A percentile compares a stretch with the other conserved stretches of the same genome.
phyloP scores from a whole-genome alignment of 1,140 invertebrate genomes.

The Anastrepha ludens region DNA sequence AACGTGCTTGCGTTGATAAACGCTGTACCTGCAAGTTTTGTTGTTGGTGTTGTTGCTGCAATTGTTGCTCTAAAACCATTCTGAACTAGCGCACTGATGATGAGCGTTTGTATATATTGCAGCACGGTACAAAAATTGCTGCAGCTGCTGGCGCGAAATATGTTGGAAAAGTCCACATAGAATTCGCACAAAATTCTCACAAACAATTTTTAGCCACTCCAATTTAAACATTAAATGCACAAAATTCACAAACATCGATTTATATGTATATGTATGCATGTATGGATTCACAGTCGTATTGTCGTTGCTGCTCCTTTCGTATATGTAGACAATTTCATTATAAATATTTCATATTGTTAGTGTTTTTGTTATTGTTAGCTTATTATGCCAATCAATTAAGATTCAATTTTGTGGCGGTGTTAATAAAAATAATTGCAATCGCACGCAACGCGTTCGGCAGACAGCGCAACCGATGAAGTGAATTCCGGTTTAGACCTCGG shows the following conservation, averaged over 20 bases:
- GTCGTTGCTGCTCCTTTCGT: neutral
- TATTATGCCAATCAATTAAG: conserved; percentile 50
- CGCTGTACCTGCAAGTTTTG: conserved; percentile 52
- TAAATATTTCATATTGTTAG: conserved; percentile 31
- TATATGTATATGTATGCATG: neutral
- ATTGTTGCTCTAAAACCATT: conserved; percentile 71
- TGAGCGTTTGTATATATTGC: neutral
- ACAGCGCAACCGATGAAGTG: conserved; percentile 15
- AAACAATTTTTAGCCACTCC: neutral
- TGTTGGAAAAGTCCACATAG: neutral
- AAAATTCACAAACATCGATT: conserved; percentile 55
- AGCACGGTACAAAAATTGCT: conserved; percentile 21
- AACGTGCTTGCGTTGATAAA: conserved; percentile 1
- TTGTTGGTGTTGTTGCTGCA: conserved; percentile 55
- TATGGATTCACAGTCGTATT: neutral
- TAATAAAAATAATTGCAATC: conserved; percentile 49
- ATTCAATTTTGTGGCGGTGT: conserved; percentile 49
- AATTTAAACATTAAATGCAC: neutral
- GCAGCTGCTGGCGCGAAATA: conserved; percentile 8
- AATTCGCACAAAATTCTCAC: conserved; percentile 22
- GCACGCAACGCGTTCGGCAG: conserved; percentile 23
- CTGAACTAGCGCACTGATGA: conserved; percentile 51
- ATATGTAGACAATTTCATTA: conserved; percentile 57
- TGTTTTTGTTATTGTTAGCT: conserved; percentile 21
- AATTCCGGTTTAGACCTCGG: conserved; percentile 49